Evolutionary conservation across 2,888 invertebrate genomes (phyloP).

Genomic region (Rhamnusium bicolor): DNA sequence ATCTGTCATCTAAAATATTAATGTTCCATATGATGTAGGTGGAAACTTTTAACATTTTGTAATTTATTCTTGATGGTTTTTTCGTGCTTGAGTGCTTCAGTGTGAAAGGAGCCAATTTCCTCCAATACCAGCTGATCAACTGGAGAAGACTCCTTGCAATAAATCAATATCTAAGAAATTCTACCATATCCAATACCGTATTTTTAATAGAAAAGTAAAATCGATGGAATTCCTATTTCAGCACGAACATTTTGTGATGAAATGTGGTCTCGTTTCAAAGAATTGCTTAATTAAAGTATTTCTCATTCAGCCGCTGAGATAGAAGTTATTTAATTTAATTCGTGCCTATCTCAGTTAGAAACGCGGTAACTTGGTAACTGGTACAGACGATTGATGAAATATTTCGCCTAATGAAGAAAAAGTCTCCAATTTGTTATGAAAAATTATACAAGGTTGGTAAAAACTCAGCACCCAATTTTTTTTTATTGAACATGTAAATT

Average conservation of each 20-base stretch:
- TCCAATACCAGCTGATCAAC: conserved; percentile 48
- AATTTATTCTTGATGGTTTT: conserved; percentile 46
- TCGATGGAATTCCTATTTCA: conserved; percentile 26
- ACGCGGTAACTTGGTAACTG: not conserved
- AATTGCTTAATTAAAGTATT: conserved; percentile 27
- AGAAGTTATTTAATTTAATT: conserved; percentile 15
- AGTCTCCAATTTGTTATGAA: too few relatives aligned
- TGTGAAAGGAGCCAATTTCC: conserved; percentile 49
- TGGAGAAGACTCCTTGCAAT: conserved; percentile 36
- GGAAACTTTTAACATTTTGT: conserved; percentile 24
- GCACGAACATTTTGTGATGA: not conserved
- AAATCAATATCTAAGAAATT: conserved; percentile 48
- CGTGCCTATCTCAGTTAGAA: not conserved
- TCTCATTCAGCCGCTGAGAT: conserved; percentile 12
- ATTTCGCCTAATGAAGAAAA: too few relatives aligned
- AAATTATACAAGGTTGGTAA: too few relatives aligned
- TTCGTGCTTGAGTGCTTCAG: conserved; percentile 36
- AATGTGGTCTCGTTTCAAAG: conserved; percentile 12
- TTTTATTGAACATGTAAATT: too few relatives aligned
- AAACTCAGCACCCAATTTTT: too few relatives aligned
- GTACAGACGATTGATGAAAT: not conserved
- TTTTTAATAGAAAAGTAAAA: conserved; percentile 32
- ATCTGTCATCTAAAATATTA: conserved; percentile 11
- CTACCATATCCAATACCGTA: conserved; percentile 25
- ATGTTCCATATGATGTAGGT: not conserved